These are phyloP conservation scores for Cygnus atratus DNA, from an alignment of 2,113 vertebrate genomes.

Conservation along the genomic window DNA sequence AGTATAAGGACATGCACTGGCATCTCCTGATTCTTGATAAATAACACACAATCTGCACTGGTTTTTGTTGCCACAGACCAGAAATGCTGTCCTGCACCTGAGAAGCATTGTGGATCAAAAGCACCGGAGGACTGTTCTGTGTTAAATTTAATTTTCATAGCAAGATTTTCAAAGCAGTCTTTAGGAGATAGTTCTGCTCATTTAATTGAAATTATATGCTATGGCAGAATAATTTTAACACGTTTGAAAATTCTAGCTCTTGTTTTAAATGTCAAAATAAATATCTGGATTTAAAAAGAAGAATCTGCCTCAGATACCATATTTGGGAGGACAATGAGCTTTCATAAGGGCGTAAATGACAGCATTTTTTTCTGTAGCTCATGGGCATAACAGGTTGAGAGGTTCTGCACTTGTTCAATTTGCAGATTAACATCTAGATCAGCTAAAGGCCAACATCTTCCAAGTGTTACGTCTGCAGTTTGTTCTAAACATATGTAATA, in stretches of 20 bases:
- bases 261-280: not conserved
- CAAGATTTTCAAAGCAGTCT: not conserved
- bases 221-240: not conserved
- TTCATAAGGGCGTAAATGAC: not conserved
- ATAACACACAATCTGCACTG: not conserved
- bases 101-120: not conserved
- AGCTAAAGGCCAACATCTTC: not conserved
- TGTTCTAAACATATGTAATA: constrained; percentile 11
- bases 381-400: not conserved
- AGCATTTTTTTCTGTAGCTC: not conserved
- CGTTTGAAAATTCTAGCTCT: not conserved
- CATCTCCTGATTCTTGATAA: not conserved
- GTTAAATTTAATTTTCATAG: not conserved
- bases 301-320: not conserved
- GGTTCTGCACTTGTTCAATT: not conserved
- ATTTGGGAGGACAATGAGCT: not conserved
- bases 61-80: not conserved
- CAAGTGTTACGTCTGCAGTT: not conserved
- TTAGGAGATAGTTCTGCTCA: not conserved
- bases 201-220: not conserved
- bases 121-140: accelerated
- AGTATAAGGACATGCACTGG: not conserved
- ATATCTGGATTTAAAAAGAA: not conserved
- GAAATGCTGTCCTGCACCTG: not conserved
- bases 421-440: not conserved